These are phyloP conservation scores for Grallaria varia DNA, from an alignment of 2,113 vertebrate species.

Conservation along the genomic window DNA sequence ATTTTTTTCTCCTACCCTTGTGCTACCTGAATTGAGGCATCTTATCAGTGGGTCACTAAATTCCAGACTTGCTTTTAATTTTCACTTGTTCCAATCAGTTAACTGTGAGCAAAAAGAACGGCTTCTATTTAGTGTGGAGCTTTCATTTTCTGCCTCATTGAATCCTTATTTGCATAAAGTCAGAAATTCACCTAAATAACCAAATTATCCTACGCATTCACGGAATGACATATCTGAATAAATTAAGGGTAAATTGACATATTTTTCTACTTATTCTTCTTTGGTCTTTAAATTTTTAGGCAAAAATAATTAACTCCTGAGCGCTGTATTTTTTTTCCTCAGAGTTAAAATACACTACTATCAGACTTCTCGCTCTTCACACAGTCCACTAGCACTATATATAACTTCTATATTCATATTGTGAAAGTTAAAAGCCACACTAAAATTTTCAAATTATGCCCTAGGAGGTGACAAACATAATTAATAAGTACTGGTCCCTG, in stretches of 20 bases:
- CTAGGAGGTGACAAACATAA: not conserved
- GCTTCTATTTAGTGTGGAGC: not conserved
- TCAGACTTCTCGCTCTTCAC: not conserved
- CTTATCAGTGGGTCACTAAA: slow-evolving; percentile 23
- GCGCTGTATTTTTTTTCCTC: not conserved
- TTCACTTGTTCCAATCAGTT: slow-evolving; percentile 46
- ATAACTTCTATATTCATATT: not conserved
- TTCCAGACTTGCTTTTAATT: slow-evolving; percentile 36
- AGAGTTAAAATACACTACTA: not conserved
- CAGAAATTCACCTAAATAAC: slow-evolving; percentile 28
- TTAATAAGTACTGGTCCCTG: not conserved
- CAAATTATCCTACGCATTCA: not conserved
- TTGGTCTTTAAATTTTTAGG: not conserved
- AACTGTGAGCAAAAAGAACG: slow-evolving; percentile 23
- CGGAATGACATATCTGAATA: not conserved
- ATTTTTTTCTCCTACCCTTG: not conserved
- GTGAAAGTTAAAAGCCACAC: not conserved
- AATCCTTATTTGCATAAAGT: slow-evolving; percentile 15
- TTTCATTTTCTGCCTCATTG: slow-evolving; percentile 42
- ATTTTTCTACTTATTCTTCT: not conserved
- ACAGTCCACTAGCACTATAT: not conserved
- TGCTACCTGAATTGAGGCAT: not conserved
- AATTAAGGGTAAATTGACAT: not conserved
- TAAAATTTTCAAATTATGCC: not conserved
- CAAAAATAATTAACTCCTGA: not conserved